phyloP scores from a whole-genome alignment of 2,888 invertebrate species.

The Dyspetes luteomarginatus region DNA sequence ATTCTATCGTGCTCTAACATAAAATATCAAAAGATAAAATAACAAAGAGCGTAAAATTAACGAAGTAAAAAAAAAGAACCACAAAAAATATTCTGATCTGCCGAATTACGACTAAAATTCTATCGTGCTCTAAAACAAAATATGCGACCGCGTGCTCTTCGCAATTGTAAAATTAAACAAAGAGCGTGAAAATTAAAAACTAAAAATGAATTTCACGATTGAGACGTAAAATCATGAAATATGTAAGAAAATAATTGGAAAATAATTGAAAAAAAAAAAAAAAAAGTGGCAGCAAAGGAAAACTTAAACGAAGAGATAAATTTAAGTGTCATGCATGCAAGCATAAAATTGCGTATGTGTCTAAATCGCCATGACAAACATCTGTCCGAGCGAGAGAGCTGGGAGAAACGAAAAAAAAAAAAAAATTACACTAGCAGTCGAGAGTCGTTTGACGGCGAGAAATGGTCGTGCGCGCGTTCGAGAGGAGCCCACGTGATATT shows the following conservation, averaged over 20 bases:
- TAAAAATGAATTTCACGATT: slow-evolving; percentile 26
- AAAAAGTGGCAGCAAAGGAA: slow-evolving; percentile 58
- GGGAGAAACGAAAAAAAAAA: slow-evolving; percentile 2
- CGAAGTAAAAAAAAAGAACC: slow-evolving; percentile 23
- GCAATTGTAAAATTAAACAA: slow-evolving; percentile 9
- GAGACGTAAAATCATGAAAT: slow-evolving; percentile 1
- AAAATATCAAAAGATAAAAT: no score
- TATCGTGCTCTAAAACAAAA: slow-evolving; percentile 29
- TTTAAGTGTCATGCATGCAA: slow-evolving; percentile 44
- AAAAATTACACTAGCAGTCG: slow-evolving; percentile 16
- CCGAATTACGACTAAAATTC: slow-evolving; percentile 21
- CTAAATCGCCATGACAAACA: slow-evolving; percentile 50
- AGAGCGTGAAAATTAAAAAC: slow-evolving; percentile 15
- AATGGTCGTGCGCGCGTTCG: slow-evolving; percentile 31
- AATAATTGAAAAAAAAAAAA: slow-evolving; percentile 5
- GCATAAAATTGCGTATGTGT: slow-evolving; percentile 36
- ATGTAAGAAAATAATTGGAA: background rate
- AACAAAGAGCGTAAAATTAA: no score
- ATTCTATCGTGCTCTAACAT: no score
- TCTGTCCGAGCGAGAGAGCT: slow-evolving; percentile 22
- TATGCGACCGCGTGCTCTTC: slow-evolving; percentile 48
- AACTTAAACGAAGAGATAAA: slow-evolving; percentile 52
- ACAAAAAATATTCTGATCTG: slow-evolving; percentile 3
- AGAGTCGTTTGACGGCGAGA: slow-evolving; percentile 41
- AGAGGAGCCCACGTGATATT: slow-evolving; percentile 38